Conservation (phyloP, 2,888 invertebrate species). For the Ametastegia equiseti region DNA sequence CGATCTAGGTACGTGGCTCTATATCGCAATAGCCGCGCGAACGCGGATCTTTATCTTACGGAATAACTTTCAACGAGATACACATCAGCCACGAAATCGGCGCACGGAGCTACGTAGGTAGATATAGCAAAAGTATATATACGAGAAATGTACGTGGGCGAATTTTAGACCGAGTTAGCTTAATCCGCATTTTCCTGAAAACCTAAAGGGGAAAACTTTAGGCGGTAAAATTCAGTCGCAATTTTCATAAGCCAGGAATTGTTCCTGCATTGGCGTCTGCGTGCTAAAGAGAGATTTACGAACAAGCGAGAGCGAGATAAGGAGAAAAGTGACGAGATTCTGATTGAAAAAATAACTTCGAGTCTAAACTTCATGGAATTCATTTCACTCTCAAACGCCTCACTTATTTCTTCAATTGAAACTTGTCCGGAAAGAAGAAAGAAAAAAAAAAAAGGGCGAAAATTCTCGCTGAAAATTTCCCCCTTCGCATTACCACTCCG, state of each 20-base stretch:
- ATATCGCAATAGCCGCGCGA: conserved; percentile 20
- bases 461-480: conserved; percentile 4
- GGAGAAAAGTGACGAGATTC: conserved; percentile 29
- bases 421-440: no score
- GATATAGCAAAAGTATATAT: background rate
- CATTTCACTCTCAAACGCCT: conserved; percentile 44
- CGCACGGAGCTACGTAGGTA: no score
- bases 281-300: conserved; percentile 31
- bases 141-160: background rate
- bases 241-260: conserved; percentile 20
- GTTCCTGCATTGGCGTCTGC: conserved; percentile 5
- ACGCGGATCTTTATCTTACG: conserved; percentile 37
- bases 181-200: conserved; percentile 6
- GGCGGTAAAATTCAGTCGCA: conserved; percentile 34
- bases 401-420: conserved; percentile 40
- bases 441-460: conserved; percentile 2
- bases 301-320: background rate
- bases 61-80: conserved; percentile 36
- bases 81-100: conserved; percentile 16
- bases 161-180: background rate
- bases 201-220: background rate
- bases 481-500: background rate
- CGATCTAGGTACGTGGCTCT: no score
- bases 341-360: conserved; percentile 23
- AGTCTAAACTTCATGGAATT: conserved; percentile 35